Conservation (phyloP, 37 sponge, comb jelly and placozoan species). For the Chondrosia reniformis region DNA sequence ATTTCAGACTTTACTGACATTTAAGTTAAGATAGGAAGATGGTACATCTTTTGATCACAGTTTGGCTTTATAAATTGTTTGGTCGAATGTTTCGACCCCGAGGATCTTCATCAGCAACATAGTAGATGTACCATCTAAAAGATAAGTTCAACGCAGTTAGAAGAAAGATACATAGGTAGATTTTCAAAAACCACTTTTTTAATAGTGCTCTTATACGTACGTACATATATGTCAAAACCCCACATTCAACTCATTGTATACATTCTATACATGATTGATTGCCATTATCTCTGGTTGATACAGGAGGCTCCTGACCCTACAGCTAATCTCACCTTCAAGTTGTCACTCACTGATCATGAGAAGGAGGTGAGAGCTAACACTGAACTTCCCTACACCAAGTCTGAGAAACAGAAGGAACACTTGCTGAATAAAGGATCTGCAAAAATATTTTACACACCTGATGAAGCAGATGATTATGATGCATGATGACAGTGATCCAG, state of each 20-base stretch:
- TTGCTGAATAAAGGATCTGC: conserved; percentile 6
- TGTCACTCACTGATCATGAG: conserved; percentile 52
- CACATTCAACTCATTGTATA: background rate
- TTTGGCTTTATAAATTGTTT: no score
- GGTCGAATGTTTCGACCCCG: no score
- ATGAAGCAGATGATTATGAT: conserved; percentile 77
- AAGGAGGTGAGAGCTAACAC: conserved; percentile 55
- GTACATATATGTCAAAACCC: background rate
- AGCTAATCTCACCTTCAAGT: conserved; percentile 78
- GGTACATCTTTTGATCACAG: no score
- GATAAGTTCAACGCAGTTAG: no score
- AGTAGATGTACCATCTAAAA: no score
- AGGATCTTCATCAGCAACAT: no score
- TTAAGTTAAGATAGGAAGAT: no score
- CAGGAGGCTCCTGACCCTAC: conserved; percentile 52
- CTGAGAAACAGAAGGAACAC: background rate
- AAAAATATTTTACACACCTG: conserved; percentile 64
- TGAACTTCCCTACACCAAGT: conserved; percentile 57
- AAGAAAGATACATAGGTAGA: no score
- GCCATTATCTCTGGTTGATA: background rate
- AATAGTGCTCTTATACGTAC: background rate
- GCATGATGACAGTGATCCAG: conserved; percentile 83
- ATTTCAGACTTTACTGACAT: no score
- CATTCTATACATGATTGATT: background rate
- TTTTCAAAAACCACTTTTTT: background rate